Conservation (phyloP, 92 coral and sea anemone genomes). For the Epizoanthus ramosus region DNA sequence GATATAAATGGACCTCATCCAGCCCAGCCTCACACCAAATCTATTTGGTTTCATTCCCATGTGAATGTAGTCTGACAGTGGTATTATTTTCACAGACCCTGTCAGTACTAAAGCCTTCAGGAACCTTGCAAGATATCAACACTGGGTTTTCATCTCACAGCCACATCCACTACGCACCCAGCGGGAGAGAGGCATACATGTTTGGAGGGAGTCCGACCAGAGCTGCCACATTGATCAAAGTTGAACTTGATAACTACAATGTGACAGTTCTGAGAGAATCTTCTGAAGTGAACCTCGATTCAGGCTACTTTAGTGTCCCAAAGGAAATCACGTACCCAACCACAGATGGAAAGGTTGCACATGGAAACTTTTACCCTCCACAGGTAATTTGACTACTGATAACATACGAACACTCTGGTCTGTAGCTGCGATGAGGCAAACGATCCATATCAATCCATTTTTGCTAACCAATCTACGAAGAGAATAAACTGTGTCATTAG, state of each 20-base stretch:
- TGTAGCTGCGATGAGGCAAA: background rate
- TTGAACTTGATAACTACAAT: slow-evolving; percentile 57
- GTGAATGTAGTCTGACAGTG: too few species aligned
- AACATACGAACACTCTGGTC: background rate
- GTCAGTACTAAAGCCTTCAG: slow-evolving; percentile 71
- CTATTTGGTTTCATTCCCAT: too few species aligned
- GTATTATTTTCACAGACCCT: slow-evolving; percentile 51
- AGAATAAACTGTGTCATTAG: background rate
- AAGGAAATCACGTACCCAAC: slow-evolving; percentile 74
- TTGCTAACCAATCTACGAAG: background rate
- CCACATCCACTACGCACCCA: slow-evolving; percentile 56
- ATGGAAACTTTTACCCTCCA: slow-evolving; percentile 89
- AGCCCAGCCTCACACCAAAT: too few species aligned
- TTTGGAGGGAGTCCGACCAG: slow-evolving; percentile 72
- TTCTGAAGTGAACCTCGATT: slow-evolving; percentile 47
- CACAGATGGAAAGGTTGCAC: slow-evolving; percentile 62
- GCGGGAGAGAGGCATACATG: slow-evolving; percentile 73
- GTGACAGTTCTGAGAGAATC: slow-evolving; percentile 71
- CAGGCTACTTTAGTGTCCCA: slow-evolving; percentile 82
- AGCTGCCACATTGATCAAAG: slow-evolving; percentile 64
- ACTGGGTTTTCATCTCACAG: slow-evolving; percentile 65
- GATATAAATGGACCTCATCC: too few species aligned
- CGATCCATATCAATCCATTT: too few species aligned
- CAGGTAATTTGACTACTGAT: slow-evolving; percentile 52
- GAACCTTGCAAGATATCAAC: slow-evolving; percentile 53